These are phyloP conservation scores for Penelope pileata DNA, from an alignment of 2,113 vertebrate species.

Conservation along the genomic window DNA sequence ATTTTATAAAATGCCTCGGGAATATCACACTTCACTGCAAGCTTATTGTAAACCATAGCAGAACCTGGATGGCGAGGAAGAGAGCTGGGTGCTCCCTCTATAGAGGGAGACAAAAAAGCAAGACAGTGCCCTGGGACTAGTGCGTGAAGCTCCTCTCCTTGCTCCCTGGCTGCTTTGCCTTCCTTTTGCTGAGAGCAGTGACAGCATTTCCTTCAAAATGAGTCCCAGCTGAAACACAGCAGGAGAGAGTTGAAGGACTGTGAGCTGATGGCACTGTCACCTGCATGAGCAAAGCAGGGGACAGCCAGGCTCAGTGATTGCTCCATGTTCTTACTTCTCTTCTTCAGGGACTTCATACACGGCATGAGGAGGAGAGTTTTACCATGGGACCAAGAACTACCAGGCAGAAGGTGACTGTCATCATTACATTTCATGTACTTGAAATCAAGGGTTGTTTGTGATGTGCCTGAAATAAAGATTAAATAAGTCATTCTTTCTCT, in stretches of 20 bases:
- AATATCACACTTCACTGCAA: neutral
- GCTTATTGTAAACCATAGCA: neutral
- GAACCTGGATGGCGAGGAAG: neutral
- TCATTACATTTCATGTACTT: neutral
- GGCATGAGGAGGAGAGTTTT: neutral
- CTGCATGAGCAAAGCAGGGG: neutral
- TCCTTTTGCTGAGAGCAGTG: fast-evolving
- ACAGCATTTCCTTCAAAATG: neutral
- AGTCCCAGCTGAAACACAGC: neutral
- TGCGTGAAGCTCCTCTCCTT: neutral
- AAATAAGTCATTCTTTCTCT: neutral
- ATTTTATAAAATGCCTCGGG: neutral
- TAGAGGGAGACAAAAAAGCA: neutral
- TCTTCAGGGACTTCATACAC: neutral
- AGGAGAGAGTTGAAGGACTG: neutral
- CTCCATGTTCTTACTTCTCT: neutral
- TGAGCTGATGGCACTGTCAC: neutral
- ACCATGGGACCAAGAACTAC: neutral
- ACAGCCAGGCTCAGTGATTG: neutral
- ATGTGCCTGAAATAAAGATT: neutral
- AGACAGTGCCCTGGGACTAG: neutral
- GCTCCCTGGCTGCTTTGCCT: neutral
- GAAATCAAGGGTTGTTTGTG: neutral
- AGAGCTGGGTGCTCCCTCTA: neutral
- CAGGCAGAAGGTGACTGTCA: neutral